Conservation (phyloP, 2,113 vertebrate genomes). For the Paramisgurnus dabryanus region DNA sequence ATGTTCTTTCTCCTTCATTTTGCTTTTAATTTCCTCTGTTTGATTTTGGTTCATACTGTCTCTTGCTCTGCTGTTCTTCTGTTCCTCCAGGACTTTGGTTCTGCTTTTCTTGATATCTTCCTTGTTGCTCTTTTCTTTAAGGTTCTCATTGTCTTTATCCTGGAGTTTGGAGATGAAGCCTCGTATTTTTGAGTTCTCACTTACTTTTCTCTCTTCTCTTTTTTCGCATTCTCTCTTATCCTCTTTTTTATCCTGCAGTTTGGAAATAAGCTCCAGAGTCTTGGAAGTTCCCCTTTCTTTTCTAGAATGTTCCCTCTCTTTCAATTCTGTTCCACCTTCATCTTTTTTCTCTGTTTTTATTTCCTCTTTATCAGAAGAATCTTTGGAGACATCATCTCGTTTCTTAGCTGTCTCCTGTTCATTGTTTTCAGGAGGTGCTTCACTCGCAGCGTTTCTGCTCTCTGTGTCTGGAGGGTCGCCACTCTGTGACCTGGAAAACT, state of each 20-base stretch:
- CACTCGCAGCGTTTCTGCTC: conserved; percentile 8
- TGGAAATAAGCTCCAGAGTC: conserved; percentile 70
- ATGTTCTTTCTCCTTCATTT: conserved; percentile 4
- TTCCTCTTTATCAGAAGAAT: conserved; percentile 11
- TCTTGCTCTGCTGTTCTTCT: conserved; percentile 30
- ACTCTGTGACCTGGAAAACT: conserved; percentile 53
- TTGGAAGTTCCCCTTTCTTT: conserved; percentile 35
- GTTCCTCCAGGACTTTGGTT: conserved; percentile 35
- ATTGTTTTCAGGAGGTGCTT: not conserved
- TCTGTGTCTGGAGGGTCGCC: conserved; percentile 39
- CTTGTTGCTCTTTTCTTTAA: conserved; percentile 45
- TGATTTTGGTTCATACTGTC: conserved; percentile 12
- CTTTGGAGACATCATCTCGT: not conserved
- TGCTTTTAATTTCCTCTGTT: conserved; percentile 34
- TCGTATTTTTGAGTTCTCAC: conserved; percentile 56
- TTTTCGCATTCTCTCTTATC: conserved; percentile 52
- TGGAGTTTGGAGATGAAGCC: conserved; percentile 42
- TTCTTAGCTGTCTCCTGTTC: not conserved
- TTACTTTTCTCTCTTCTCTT: conserved; percentile 29
- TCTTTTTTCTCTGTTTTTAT: conserved; percentile 1
- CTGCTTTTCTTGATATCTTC: conserved; percentile 34
- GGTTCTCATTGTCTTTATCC: conserved; percentile 44
- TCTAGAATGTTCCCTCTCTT: not conserved
- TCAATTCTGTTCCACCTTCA: conserved; percentile 26
- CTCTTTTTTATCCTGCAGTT: conserved; percentile 56